A percentile compares a stretch with the other conserved stretches of the same genome.
phyloP scores from a whole-genome alignment of 1,140 invertebrate genomes.

The Pomacea maculata region DNA sequence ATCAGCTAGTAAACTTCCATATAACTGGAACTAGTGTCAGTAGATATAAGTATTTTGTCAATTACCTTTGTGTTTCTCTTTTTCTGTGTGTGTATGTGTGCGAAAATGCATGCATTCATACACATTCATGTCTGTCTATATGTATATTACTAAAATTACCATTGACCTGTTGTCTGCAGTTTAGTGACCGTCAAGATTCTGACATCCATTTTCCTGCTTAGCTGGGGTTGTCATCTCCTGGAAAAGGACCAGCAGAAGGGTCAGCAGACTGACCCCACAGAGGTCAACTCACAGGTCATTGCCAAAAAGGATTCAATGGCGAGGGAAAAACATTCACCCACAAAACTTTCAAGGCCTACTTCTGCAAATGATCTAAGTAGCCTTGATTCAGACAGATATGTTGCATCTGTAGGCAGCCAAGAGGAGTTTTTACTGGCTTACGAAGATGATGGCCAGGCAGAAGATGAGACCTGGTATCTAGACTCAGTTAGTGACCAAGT shows the following conservation, averaged over 20 bases:
- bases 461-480: background rate
- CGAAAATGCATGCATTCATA: background rate
- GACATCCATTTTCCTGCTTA: slow-evolving; percentile 87
- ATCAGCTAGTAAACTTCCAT: background rate
- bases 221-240: slow-evolving; percentile 58
- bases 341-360: background rate
- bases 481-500: background rate
- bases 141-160: slow-evolving; percentile 4
- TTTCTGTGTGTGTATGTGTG: slow-evolving; percentile 14
- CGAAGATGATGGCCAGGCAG: background rate
- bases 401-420: background rate
- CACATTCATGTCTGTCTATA: background rate
- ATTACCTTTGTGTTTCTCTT: background rate
- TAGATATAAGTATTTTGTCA: background rate
- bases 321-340: background rate
- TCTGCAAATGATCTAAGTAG: background rate
- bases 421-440: background rate
- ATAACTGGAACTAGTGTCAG: background rate
- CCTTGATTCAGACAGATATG: background rate
- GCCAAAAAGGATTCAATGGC: slow-evolving; percentile 15
- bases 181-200: slow-evolving; percentile 84
- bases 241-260: slow-evolving; percentile 1
- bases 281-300: slow-evolving; percentile 21
- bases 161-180: slow-evolving; percentile 53
- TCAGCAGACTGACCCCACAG: slow-evolving; percentile 4